phyloP scores from a whole-genome alignment of 2,888 invertebrate species.

The Nesidiocoris tenuis region DNA sequence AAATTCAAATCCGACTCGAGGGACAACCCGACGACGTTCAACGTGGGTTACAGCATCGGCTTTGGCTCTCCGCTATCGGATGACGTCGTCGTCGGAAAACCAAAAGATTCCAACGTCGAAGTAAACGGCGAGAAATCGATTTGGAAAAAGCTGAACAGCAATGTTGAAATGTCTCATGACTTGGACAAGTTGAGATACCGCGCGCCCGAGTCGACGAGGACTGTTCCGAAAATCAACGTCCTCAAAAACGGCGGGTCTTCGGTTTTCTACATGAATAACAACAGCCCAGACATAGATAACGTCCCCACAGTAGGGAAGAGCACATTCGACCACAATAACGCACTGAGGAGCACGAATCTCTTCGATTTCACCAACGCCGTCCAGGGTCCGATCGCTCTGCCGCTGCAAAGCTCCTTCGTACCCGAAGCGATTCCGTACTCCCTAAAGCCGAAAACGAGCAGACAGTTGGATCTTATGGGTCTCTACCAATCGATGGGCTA shows the following conservation, averaged over 20 bases:
- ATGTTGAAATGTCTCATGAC: conserved; percentile 53
- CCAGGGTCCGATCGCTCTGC: conserved; percentile 25
- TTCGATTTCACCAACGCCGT: conserved; percentile 57
- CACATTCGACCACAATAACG: conserved; percentile 57
- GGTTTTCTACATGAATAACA: conserved; percentile 45
- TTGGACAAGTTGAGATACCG: conserved; percentile 24
- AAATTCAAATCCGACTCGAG: conserved; percentile 40
- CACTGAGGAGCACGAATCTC: conserved; percentile 57
- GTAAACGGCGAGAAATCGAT: conserved; percentile 49
- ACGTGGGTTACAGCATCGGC: conserved; percentile 54
- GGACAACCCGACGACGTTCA: conserved; percentile 50
- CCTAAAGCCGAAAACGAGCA: conserved; percentile 13
- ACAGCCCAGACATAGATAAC: conserved; percentile 42
- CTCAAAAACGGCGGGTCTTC: conserved; percentile 44
- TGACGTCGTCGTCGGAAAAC: conserved; percentile 45
- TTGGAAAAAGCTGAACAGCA: conserved; percentile 53
- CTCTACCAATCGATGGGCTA: conserved; percentile 45
- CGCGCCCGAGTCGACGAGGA: conserved; percentile 23
- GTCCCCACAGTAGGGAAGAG: conserved; percentile 49
- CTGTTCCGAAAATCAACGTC: conserved; percentile 29
- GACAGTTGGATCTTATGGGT: conserved; percentile 27
- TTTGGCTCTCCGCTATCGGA: conserved; percentile 49
- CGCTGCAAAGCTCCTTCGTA: conserved; percentile 10
- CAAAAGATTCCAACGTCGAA: conserved; percentile 44
- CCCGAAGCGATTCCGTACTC: conserved; percentile 18